These are phyloP conservation scores for Poeciliopsis infans DNA, from an alignment of 2,797 vertebrate genomes.

Conservation along the genomic window DNA sequence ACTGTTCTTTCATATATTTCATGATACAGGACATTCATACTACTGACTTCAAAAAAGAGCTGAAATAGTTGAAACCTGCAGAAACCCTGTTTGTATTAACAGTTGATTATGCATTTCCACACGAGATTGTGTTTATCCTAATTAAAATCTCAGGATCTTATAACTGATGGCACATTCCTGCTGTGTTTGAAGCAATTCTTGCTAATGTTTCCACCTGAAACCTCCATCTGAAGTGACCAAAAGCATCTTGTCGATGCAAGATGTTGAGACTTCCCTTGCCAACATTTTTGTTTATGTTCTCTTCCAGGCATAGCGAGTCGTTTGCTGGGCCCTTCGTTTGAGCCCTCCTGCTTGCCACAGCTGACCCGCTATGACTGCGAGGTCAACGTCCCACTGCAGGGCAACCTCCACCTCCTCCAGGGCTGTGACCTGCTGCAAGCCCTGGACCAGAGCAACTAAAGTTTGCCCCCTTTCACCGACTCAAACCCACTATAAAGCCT, in stretches of 20 bases:
- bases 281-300: not conserved
- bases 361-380: constrained; percentile 98
- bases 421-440: constrained; percentile 94
- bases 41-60: no score
- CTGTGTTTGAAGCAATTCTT: not conserved
- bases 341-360: constrained; percentile 89
- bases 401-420: constrained; percentile 92
- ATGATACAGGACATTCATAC: no score
- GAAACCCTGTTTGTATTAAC: not conserved
- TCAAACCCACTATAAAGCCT: constrained; percentile 21
- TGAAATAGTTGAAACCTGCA: no score
- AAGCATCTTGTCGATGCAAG: fast-evolving
- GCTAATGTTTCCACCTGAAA: not conserved
- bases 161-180: not conserved
- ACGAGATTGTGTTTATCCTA: not conserved
- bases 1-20: no score
- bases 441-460: constrained; percentile 93
- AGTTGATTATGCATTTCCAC: not conserved
- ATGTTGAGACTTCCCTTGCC: not conserved
- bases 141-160: not conserved
- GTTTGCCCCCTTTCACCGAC: not conserved
- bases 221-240: not conserved
- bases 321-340: constrained; percentile 88
- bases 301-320: constrained; percentile 86
- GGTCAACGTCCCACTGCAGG: constrained; percentile 93